Evolutionary conservation across 2,888 invertebrate species (phyloP).

Genomic region (Cepaea hortensis): DNA sequence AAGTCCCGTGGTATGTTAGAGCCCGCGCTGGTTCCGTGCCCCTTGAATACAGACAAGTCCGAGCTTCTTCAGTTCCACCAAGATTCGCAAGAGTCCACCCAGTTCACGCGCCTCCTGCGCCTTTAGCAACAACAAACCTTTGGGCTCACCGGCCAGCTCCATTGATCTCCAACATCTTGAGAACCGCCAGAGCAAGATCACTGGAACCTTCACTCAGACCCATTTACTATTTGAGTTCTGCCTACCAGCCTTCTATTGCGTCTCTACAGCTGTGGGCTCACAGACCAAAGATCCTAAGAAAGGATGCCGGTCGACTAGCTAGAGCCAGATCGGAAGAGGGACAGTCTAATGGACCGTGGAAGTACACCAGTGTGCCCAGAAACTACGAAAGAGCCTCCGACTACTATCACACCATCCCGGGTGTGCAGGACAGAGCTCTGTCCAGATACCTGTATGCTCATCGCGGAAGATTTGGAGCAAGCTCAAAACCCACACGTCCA

Average conservation of each 20-base stretch:
- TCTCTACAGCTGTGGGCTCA: conserved; percentile 42
- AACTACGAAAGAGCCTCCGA: conserved; percentile 22
- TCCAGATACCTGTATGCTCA: conserved; percentile 42
- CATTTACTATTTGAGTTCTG: background rate
- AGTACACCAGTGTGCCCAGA: conserved; percentile 39
- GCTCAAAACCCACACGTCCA: conserved; percentile 33
- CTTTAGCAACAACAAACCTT: conserved; percentile 39
- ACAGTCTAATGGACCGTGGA: background rate
- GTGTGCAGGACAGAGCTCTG: conserved; percentile 28
- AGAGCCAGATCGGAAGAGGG: conserved; percentile 13
- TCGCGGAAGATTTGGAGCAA: conserved; percentile 38
- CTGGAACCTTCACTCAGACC: conserved; percentile 3
- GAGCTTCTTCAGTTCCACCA: conserved; percentile 8
- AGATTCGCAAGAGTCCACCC: background rate
- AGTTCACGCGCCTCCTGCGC: background rate
- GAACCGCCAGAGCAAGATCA: conserved; percentile 31
- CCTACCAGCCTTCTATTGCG: background rate
- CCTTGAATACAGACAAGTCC: background rate
- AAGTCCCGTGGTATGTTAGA: conserved; percentile 42
- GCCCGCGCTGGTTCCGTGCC: conserved; percentile 37
- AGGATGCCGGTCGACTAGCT: conserved; percentile 17
- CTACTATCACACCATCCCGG: conserved; percentile 29
- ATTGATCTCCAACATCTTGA: conserved; percentile 1
- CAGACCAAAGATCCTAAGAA: conserved; percentile 18
- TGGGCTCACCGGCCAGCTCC: conserved; percentile 38